phyloP scores from a whole-genome alignment of 2,888 invertebrate genomes.

The Nineta flava region DNA sequence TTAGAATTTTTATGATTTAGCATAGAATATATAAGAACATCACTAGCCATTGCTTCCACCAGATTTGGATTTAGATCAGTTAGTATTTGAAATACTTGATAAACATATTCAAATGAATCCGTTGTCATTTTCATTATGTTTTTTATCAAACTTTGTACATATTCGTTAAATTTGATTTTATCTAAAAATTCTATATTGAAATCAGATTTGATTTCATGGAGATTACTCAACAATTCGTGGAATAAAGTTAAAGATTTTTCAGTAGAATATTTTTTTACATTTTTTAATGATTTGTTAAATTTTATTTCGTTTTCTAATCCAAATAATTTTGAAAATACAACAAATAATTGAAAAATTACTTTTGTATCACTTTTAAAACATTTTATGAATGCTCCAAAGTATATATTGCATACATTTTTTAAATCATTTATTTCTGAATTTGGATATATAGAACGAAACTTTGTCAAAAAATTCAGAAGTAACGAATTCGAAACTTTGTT shows the following conservation, averaged over 20 bases:
- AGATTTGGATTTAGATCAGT: neutral
- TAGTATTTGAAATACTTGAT: neutral
- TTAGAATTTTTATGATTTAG: neutral
- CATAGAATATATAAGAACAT: slow-evolving; percentile 1
- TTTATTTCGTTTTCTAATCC: neutral
- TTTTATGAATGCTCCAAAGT: neutral
- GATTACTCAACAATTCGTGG: neutral
- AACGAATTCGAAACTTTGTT: neutral
- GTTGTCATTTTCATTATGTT: slow-evolving; percentile 1
- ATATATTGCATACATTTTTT: neutral
- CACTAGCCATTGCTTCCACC: neutral
- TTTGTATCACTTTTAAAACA: neutral
- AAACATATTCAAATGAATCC: neutral
- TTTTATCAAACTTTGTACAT: neutral
- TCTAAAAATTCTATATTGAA: neutral
- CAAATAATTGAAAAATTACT: neutral
- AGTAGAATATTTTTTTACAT: neutral
- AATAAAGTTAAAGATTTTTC: neutral
- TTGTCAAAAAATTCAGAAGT: neutral
- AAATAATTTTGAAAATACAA: neutral
- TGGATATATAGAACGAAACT: neutral
- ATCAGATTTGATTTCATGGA: neutral
- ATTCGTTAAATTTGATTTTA: neutral
- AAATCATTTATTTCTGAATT: neutral
- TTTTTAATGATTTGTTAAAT: neutral